Base-by-base conservation (phyloP, 2,797 vertebrate species). In the Oreonectes daqikongensis region DNA sequence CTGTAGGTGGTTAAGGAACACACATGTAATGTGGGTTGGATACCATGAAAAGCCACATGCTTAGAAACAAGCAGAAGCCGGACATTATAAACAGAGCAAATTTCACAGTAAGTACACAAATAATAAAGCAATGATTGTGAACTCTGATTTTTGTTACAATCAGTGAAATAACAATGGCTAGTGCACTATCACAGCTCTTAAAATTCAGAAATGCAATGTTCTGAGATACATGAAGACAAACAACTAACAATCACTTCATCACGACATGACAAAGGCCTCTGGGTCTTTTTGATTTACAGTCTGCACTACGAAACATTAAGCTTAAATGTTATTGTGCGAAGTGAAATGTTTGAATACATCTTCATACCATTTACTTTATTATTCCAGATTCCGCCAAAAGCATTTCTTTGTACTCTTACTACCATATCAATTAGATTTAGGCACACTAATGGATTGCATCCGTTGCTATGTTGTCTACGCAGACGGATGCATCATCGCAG, bases 361-460 rank as follows among this genome's bases (percentile, higher is more conserved):
- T 57, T 14, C 53, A 40, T 20, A 40, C 30, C 17, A 40, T 77
- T 68, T 61, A 1, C 3, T 50, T 72, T 32, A 24, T n/a, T 57
- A 68, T 17, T 15, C 30, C 22, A 38, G 35, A 42, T 17, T 1
- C 11, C 18, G 4, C 15, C 28, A 32, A 72, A 60, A 72, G 59
- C 71, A 40, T 69, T 48, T 69, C 53, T 55, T 67, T 75, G n/a
- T 75, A n/a, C 64, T 66, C 63, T 69, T 76, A 38, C 26, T 48
- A 10, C 35, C 10, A 38, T 20, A 44, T 74, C 67, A 77, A 72
- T 77, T 52, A 60, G 46, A 57, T 68, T 76, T 53, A 24, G 20
- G 22, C 66, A 73, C 28, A 66, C 53, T 69, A 69, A 76, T 80
- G 69, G 50, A 80, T 83, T 72, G 40, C 50, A 24, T 46, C 30